phyloP scores from a whole-genome alignment of 1,140 invertebrate species.

The Drosophila elegans region DNA sequence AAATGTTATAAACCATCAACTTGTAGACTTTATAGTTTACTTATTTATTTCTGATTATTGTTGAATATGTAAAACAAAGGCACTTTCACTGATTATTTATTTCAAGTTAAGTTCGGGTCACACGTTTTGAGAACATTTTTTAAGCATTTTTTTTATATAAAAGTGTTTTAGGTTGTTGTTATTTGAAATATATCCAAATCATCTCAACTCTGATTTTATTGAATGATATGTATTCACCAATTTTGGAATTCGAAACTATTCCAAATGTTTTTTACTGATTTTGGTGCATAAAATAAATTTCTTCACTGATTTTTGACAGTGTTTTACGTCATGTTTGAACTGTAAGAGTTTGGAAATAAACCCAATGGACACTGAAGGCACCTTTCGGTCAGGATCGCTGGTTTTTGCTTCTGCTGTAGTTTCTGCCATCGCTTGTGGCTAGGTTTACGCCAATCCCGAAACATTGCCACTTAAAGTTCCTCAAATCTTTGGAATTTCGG shows the following conservation, averaged over 20 bases:
- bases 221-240: too few relatives aligned
- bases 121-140: background rate
- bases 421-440: conserved; percentile 59
- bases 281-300: too few relatives aligned
- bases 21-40: too few relatives aligned
- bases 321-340: background rate
- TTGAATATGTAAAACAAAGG: too few relatives aligned
- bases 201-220: background rate
- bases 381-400: conserved; percentile 40
- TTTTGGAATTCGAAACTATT: too few relatives aligned
- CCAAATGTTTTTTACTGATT: too few relatives aligned
- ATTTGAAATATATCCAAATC: background rate
- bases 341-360: background rate
- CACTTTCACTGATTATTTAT: too few relatives aligned
- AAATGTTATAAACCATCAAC: too few relatives aligned
- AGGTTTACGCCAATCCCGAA: conserved; percentile 61
- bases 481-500: conserved; percentile 7
- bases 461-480: conserved; percentile 30
- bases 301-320: background rate
- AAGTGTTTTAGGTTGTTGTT: background rate
- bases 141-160: background rate
- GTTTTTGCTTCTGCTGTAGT: conserved; percentile 34
- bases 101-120: too few relatives aligned
- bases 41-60: too few relatives aligned
- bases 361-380: conserved; percentile 16